Percentiles rank a stretch among this genome's conserved stretches.
Conservation (phyloP, 2,888 invertebrate genomes). For the Helleia helle region DNA sequence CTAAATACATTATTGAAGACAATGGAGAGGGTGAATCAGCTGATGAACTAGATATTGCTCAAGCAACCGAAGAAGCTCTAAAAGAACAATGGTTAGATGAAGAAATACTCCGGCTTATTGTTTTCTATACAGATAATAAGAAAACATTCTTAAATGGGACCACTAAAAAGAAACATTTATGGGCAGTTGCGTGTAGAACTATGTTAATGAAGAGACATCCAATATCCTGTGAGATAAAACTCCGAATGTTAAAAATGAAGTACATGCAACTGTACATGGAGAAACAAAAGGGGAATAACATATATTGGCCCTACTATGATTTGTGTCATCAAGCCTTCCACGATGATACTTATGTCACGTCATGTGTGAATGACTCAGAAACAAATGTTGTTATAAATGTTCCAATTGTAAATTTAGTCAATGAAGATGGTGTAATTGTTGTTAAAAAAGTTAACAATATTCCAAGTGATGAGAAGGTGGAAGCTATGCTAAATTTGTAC, state of each 20-base stretch:
- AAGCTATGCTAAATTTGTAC: constrained; percentile 46
- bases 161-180: constrained; percentile 44
- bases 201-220: constrained; percentile 46
- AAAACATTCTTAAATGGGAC: constrained; percentile 40
- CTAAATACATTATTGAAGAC: constrained; percentile 25
- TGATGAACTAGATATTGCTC: constrained; percentile 20
- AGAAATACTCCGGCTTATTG: constrained; percentile 43
- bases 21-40: constrained; percentile 27
- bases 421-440: constrained; percentile 29
- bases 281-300: constrained; percentile 31
- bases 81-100: constrained; percentile 43
- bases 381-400: constrained; percentile 13
- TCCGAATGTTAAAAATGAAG: constrained; percentile 36
- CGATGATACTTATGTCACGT: constrained; percentile 31
- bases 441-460: constrained; percentile 31
- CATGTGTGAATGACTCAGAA: constrained; percentile 17
- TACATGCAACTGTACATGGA: constrained; percentile 35
- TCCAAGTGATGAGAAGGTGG: constrained; percentile 39
- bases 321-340: constrained; percentile 50
- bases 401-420: constrained; percentile 15
- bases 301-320: constrained; percentile 43
- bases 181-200: constrained; percentile 58
- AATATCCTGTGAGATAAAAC: constrained; percentile 39
- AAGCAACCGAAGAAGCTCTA: constrained; percentile 20
- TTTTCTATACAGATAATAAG: constrained; percentile 58